phyloP scores from a whole-genome alignment of 2,888 invertebrate genomes.

The Craniophora ligustri region DNA sequence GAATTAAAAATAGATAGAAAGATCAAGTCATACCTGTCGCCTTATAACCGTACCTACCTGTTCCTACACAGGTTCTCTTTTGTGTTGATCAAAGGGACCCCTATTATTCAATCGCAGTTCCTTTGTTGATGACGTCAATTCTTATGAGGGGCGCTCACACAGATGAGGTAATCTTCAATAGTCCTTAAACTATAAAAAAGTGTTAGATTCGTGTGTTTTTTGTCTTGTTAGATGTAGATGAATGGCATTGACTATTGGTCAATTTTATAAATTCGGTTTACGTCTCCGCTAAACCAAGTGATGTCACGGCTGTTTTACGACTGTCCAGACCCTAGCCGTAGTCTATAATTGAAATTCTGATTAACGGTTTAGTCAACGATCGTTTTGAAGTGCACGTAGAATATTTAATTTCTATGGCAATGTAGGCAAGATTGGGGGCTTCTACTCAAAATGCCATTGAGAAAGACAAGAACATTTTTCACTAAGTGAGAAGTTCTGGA shows the following conservation, averaged over 20 bases:
- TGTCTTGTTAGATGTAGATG: conserved; percentile 57
- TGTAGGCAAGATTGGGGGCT: not conserved
- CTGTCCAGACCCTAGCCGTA: conserved; percentile 42
- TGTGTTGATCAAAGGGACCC: conserved; percentile 63
- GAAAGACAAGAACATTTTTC: no score
- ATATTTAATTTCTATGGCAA: conserved; percentile 35
- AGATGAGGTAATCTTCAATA: conserved; percentile 77
- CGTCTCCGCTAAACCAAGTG: conserved; percentile 46
- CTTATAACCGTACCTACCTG: no score
- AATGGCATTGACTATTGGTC: conserved; percentile 67
- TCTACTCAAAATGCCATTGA: no score
- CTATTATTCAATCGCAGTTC: conserved; percentile 63
- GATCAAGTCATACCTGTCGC: conserved; percentile 43
- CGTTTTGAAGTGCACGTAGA: conserved; percentile 30
- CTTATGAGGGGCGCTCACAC: conserved; percentile 65
- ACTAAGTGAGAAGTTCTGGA: no score
- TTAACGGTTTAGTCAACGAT: conserved; percentile 45
- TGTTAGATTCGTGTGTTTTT: conserved; percentile 63
- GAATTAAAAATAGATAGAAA: conserved; percentile 18
- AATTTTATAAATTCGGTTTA: conserved; percentile 56
- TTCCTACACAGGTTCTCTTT: conserved; percentile 68
- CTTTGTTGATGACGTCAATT: conserved; percentile 71
- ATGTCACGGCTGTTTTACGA: conserved; percentile 57
- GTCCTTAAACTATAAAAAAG: conserved; percentile 65
- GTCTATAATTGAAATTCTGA: conserved; percentile 54